phyloP scores from a whole-genome alignment of 1,140 invertebrate genomes.

The Phymastichus coffea region DNA sequence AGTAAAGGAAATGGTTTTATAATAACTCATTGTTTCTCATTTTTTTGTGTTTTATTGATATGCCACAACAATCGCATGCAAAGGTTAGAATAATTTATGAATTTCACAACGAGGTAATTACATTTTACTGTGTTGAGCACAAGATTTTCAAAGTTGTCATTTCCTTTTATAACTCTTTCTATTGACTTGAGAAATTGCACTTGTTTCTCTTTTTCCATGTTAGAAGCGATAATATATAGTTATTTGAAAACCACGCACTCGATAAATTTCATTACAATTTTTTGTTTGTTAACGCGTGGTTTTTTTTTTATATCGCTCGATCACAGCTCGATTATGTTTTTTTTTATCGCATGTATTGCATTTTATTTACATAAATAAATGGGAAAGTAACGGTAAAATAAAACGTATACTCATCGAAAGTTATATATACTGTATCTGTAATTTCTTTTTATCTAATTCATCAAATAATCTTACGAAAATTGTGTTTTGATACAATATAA shows the following conservation, averaged over 20 bases:
- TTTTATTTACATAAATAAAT: slow-evolving; percentile 9
- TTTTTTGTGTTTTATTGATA: slow-evolving; percentile 44
- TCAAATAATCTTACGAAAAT: neutral
- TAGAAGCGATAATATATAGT: neutral
- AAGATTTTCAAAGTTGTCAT: slow-evolving; percentile 1
- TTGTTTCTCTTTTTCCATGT: no score
- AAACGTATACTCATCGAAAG: no score
- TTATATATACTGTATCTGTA: neutral
- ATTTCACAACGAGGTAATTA: slow-evolving; percentile 40
- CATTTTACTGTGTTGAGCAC: slow-evolving; percentile 26
- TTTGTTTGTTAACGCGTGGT: neutral
- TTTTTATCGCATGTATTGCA: slow-evolving; percentile 8
- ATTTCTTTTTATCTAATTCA: neutral
- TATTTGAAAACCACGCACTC: neutral
- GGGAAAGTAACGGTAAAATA: no score
- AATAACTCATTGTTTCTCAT: neutral
- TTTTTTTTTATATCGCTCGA: slow-evolving; percentile 35
- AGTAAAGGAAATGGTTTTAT: neutral
- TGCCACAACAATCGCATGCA: slow-evolving; percentile 52
- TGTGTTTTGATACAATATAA: no score
- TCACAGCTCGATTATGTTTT: slow-evolving; percentile 52
- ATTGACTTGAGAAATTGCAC: no score
- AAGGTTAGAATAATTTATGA: slow-evolving; percentile 41
- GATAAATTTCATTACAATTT: neutral
- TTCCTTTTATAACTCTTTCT: no score